Percentiles rank a stretch among this genome's conserved stretches.
Evolutionary conservation across 2,797 vertebrate species (phyloP).

Genomic region (Mallotus villosus): DNA sequence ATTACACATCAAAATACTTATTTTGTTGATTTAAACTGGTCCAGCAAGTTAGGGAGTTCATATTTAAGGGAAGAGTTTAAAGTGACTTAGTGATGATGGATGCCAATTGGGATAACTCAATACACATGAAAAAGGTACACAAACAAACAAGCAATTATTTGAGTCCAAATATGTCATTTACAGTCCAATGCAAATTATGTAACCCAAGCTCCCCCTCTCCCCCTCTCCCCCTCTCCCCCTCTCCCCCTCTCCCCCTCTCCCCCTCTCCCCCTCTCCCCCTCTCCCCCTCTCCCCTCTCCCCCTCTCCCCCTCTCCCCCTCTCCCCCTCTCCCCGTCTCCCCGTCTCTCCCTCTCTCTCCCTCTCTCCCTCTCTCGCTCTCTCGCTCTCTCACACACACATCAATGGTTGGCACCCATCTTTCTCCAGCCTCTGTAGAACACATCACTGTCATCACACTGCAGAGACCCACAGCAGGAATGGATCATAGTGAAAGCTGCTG

Average conservation of each 20-base stretch:
- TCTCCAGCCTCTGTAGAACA: constrained; percentile 32
- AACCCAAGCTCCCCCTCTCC: background rate
- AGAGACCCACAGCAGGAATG: constrained; percentile 31
- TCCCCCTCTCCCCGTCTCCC: too few relatives aligned
- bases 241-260: too few relatives aligned
- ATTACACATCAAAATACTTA: too few relatives aligned
- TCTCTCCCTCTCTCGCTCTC: background rate
- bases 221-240: background rate
- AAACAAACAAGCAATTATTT: too few relatives aligned
- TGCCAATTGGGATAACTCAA: too few relatives aligned
- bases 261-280: too few relatives aligned
- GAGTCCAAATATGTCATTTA: too few relatives aligned
- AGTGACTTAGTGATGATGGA: background rate
- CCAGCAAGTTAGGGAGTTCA: background rate
- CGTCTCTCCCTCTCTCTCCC: too few relatives aligned
- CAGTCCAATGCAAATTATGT: background rate
- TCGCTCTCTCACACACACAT: constrained; percentile 10
- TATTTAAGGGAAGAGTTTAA: background rate
- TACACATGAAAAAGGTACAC: too few relatives aligned
- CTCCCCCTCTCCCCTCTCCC: too few relatives aligned
- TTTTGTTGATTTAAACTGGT: too few relatives aligned
- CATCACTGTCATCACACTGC: constrained; percentile 29
- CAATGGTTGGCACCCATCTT: constrained; percentile 21
- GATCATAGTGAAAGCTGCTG: constrained; percentile 45
- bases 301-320: too few relatives aligned